phyloP scores from a whole-genome alignment of 2,888 invertebrate species.

The Boloria euphrosyne region DNA sequence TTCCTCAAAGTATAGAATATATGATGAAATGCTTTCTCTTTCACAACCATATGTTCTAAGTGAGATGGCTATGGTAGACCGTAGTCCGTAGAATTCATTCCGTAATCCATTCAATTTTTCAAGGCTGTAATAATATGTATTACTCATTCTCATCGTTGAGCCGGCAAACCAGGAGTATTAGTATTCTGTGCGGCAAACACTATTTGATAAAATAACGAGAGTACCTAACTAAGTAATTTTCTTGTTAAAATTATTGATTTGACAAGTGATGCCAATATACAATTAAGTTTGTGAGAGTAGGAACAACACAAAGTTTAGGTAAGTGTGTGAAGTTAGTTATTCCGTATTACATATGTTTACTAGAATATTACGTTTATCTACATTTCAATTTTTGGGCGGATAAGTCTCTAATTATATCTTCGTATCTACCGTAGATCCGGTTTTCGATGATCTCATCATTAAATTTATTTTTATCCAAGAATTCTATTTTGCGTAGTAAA shows the following conservation, averaged over 20 bases:
- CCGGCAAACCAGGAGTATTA: too few species aligned
- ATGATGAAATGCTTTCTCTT: neutral
- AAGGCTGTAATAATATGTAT: slow-evolving; percentile 11
- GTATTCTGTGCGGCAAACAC: too few species aligned
- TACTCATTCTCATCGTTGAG: neutral
- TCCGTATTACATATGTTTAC: too few species aligned
- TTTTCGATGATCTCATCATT: too few species aligned
- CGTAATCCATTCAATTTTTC: neutral
- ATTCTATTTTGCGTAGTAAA: too few species aligned
- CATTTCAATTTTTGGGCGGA: neutral
- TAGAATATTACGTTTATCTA: neutral
- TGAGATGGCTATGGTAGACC: neutral
- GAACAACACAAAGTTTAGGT: neutral
- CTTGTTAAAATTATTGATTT: neutral
- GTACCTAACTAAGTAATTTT: too few species aligned
- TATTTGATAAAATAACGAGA: neutral
- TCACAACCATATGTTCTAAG: neutral
- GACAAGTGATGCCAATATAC: neutral
- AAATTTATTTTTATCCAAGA: too few species aligned
- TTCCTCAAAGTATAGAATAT: neutral
- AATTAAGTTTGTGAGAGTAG: neutral
- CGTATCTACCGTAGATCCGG: neutral
- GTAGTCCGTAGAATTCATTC: too few species aligned
- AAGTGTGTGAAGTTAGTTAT: neutral
- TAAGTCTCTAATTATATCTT: slow-evolving; percentile 5